Base-by-base conservation (phyloP, 2,797 vertebrate species). In the Discoglossus pictus region DNA sequence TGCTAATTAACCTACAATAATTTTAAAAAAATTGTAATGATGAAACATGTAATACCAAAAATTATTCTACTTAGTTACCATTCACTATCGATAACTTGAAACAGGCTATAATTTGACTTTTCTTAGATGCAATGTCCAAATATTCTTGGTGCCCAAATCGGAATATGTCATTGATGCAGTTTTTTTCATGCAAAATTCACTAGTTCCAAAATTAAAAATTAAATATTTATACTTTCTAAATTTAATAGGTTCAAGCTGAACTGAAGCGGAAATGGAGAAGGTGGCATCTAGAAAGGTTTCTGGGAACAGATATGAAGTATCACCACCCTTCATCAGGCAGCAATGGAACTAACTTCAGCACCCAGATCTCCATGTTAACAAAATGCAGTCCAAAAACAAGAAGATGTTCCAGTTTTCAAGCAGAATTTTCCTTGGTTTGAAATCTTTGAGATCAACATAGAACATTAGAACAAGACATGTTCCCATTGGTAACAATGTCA, bases 351-450 rank as follows among this genome's bases (percentile, higher is more conserved):
- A 97, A 95, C 76, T 95, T 93, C 84, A 95, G 90, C 90, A 98
- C 97, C 1, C 97, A 99, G 86, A 96, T 98, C 78, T 94, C 94
- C 76, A 94, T 98, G 94, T 65, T 97, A 80, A 93, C 95, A 0
- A 93, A 93, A 10, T 92, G 88, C 86, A 98, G 96, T 66, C 96
- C 96, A 0, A 91, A 94, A 73, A 88, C 87, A 0, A 88, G 81
- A 13, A 87, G 93, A 1, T 85, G 87, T 47, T 91, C 88, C 55
- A 61, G 84, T 61, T 88, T 89, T 73, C 90, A 91, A 67, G 86
- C 86, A 0, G 89, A 91, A 34, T 86, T 87, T 74, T 89, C 88
- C 7, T 78, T 88, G 46, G 78, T 90, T 61, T 91, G 86, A 84
- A 1, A 15, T 3, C 4, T 18, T 6, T 25, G 16, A 6, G 6